Base-by-base conservation (phyloP, 2,113 vertebrate genomes). In the Tachycineta bicolor region DNA sequence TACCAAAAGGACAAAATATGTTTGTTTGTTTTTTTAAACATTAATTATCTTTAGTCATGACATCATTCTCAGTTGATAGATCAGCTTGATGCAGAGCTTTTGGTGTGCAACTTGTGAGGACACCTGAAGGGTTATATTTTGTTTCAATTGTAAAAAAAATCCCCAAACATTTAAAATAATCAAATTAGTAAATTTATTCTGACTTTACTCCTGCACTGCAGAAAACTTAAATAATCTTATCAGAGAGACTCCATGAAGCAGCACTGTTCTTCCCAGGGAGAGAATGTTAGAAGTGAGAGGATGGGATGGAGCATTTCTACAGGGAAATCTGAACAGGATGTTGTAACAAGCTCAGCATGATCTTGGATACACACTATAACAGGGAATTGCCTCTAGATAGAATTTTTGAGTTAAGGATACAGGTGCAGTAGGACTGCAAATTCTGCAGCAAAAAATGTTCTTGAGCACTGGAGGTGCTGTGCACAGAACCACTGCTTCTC, bases 281-380 rank as follows among this genome's bases (percentile, higher is more conserved):
- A 21, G 22, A 52, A 56, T 4, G 43, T 24, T 43, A 82, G 53
- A 83, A 49, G 0, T 14, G 33, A 56, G 34, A 39, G 46, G 28
- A 59, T 1, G 7, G 5, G 65, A 44, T 11, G 14, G 31, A 39
- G 22, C 8, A 1, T 73, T 80, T 76, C 63, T 39, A 7, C 14
- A 33, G 37, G 23, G 33, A 49, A 84, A 59, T 14, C 7, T n/a
- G 59, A 81, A 34, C 21, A 53, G 44, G 24, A 8, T 10, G 5
- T 13, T 50, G 17, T 25, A 63, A 19, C 60, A 64, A 59, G n/a
- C 41, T 25, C 71, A 43, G 23, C 6, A 2, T 2, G 6, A 15
- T 31, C 62, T 62, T 8, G 2, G 50, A 59, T 43, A 21, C 37
- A 44, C 2, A 1, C 44, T 33, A 0, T 2, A 50, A 37, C 28